Base-by-base conservation (phyloP, 2,113 vertebrate species). In the Etia nguti region DNA sequence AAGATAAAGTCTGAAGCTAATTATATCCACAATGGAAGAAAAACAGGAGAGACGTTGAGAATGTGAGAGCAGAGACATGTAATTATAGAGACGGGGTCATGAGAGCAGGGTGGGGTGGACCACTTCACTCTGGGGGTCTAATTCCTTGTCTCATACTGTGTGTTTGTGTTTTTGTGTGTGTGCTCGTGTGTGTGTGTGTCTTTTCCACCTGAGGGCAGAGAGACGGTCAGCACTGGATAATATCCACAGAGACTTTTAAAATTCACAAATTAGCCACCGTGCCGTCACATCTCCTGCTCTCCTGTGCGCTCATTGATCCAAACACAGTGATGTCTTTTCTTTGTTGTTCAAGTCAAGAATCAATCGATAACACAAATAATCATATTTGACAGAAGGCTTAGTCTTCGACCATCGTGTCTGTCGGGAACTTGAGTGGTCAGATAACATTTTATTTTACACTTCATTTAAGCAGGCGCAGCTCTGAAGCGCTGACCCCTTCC, bases 1-100 rank as follows among this genome's bases (percentile, higher is more conserved):
- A 90, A 87, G 43, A 87, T 70, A 70, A 88, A 84, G 88, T 83
- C 84, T 85, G 75, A 70, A 75, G 79, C 83, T 93, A 94, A 96
- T 95, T 92, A 94, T 80, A 79, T 83, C 75, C 82, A 89, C 85
- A 93, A 93, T 90, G 92, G 94, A 92, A 95, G 92, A 91, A 90
- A 93, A 92, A 88, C 82, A 91, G 16, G 79, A 10, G 80, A 90
- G 88, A 92, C 3, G 54, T 41, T 16, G 73, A 90, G 89, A 94
- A 90, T 80, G 75, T 70, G 34, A 92, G 90, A 94, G 83, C 82
- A 90, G 89, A 92, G 86, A 90, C 82, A 84, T 91, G 88, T 92
- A 90, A 94, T 95, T 92, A 94, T 86, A 73, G 82, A 82, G 90
- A 73, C 11, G 46, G 83, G 89, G 86, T 89, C 90, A 89, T 80